A percentile compares a stretch with the other conserved stretches of the same genome.
Conservation (phyloP, 2,113 vertebrate genomes). For the Ochotona princeps region DNA sequence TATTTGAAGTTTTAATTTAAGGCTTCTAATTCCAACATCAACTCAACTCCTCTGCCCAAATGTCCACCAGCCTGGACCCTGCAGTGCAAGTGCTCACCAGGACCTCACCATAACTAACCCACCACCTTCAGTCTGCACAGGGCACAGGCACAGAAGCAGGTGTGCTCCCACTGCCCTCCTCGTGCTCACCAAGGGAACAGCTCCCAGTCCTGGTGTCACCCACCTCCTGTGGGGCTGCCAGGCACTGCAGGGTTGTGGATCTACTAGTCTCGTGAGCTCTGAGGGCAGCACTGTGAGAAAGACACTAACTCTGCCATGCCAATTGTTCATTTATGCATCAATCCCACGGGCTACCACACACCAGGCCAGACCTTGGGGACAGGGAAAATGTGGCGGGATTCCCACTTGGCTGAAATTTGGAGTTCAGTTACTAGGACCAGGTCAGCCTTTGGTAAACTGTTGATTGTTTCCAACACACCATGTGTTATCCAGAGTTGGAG, state of each 20-base stretch:
- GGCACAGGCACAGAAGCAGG: not conserved
- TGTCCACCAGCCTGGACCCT: not conserved
- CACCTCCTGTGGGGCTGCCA: no score
- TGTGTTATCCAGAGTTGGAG: not conserved
- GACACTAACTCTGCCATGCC: not conserved
- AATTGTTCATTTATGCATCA: not conserved
- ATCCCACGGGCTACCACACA: not conserved
- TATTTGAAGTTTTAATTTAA: slow-evolving; percentile 79
- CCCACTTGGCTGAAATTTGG: not conserved
- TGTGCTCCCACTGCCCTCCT: not conserved
- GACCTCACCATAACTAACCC: not conserved
- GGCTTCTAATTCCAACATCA: slow-evolving; percentile 72
- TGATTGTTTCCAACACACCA: not conserved
- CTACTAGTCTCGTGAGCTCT: not conserved
- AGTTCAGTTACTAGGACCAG: not conserved
- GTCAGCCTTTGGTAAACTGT: not conserved
- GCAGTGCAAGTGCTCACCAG: not conserved
- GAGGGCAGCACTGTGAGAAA: not conserved
- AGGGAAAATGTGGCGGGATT: not conserved
- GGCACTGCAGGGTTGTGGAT: not conserved
- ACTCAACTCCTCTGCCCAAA: slow-evolving; percentile 70
- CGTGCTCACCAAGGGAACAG: not conserved
- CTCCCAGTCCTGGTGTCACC: no score
- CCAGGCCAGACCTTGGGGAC: not conserved
- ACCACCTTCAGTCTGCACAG: not conserved